phyloP scores from a whole-genome alignment of 2,888 invertebrate species.

The Lepidonotus clava region DNA sequence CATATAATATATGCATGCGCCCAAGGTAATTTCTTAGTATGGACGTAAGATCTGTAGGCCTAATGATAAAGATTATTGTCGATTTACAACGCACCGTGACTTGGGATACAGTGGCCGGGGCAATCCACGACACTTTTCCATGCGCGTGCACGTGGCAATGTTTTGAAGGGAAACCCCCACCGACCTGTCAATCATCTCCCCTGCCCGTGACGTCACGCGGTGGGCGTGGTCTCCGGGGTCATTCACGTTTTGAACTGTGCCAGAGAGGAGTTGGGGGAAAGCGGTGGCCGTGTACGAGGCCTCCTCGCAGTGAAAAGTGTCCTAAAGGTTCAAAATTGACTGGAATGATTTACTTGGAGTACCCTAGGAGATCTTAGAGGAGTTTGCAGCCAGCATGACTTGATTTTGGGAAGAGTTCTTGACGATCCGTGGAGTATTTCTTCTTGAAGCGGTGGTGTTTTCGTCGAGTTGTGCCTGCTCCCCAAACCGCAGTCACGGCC shows the following conservation, averaged over 20 bases:
- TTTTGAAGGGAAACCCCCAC: not conserved
- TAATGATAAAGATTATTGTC: too few relatives aligned
- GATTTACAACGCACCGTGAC: too few relatives aligned
- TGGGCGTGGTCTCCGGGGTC: slow-evolving; percentile 20
- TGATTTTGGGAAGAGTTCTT: not conserved
- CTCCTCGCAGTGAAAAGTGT: not conserved
- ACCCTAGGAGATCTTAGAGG: not conserved
- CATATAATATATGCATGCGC: too few relatives aligned
- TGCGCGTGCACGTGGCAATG: not conserved
- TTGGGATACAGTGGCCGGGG: too few relatives aligned
- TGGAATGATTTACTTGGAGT: not conserved
- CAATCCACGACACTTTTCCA: too few relatives aligned
- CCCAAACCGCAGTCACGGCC: slow-evolving; percentile 31
- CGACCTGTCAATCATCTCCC: not conserved
- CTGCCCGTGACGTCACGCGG: not conserved
- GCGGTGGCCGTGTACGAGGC: not conserved
- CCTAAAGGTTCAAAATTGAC: not conserved
- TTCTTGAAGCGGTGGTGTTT: not conserved
- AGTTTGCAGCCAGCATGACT: not conserved
- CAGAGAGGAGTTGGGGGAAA: not conserved
- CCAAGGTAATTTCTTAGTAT: too few relatives aligned
- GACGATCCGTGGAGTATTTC: slow-evolving; percentile 28
- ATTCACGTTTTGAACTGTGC: slow-evolving; percentile 44
- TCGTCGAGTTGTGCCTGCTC: not conserved
- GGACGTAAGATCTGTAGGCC: too few relatives aligned